phyloP scores from a whole-genome alignment of 2,888 invertebrate species.

The Elaeidobius kamerunicus region DNA sequence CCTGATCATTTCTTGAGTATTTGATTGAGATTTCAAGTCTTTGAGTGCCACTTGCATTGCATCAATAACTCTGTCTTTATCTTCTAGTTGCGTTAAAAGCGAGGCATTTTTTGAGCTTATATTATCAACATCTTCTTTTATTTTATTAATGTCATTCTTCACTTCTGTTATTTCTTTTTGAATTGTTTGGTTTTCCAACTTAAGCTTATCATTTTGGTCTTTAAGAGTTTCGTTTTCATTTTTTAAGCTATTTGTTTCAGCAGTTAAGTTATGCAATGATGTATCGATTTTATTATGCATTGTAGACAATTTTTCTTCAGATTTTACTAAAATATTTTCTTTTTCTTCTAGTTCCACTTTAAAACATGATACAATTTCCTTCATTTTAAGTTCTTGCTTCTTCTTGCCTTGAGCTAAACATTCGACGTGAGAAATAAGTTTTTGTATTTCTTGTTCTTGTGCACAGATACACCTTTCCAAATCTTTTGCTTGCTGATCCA shows the following conservation, averaged over 20 bases:
- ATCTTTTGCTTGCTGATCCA: constrained; percentile 55
- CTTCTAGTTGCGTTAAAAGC: no score
- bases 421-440: constrained; percentile 55
- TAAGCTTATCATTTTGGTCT: constrained; percentile 8
- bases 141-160: constrained; percentile 7
- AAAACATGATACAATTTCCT: constrained; percentile 40
- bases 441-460: constrained; percentile 58
- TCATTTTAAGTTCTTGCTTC: constrained; percentile 45
- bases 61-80: constrained; percentile 32
- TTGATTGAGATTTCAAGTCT: constrained; percentile 29
- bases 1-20: constrained; percentile 29
- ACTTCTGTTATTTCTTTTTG: constrained; percentile 10
- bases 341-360: constrained; percentile 45
- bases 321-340: constrained; percentile 40
- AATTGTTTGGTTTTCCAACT: no score
- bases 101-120: no score
- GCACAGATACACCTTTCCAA: constrained; percentile 56
- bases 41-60: constrained; percentile 33
- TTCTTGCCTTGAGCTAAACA: constrained; percentile 46
- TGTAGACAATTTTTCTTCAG: constrained; percentile 43
- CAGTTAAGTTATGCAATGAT: no score
- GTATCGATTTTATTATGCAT: constrained; percentile 43
- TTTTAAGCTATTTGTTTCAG: no score
- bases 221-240: constrained; percentile 12
- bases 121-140: constrained; percentile 24